phyloP scores from a whole-genome alignment of 2,797 vertebrate genomes.

The Takifugu rubripes region DNA sequence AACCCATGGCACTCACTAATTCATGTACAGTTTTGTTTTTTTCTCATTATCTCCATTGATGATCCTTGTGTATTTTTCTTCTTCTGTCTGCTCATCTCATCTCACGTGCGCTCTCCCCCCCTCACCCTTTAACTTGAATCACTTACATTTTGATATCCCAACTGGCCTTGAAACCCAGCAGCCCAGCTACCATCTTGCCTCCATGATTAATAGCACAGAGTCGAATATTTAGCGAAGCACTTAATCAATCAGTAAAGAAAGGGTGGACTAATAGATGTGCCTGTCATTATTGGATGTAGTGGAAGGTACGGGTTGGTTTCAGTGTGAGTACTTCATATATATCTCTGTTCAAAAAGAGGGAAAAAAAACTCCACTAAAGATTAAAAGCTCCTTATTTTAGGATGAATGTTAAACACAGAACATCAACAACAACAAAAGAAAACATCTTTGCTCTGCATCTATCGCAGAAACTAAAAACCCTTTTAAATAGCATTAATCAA shows the following conservation, averaged over 20 bases:
- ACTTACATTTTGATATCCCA: conserved; percentile 58
- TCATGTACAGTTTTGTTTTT: conserved; percentile 16
- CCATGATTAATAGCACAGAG: conserved; percentile 67
- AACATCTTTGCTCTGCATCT: too few species aligned
- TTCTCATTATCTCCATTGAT: conserved; percentile 17
- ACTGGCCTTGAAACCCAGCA: conserved; percentile 61
- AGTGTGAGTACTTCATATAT: conserved; percentile 12
- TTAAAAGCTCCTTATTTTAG: too few species aligned
- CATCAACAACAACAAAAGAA: too few species aligned
- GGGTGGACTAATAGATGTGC: conserved; percentile 67
- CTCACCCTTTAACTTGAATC: conserved; percentile 66
- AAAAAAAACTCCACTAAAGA: conserved; percentile 9
- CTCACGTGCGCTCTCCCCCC: conserved; percentile 43
- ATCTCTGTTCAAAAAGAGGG: conserved; percentile 20
- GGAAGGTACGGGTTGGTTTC: conserved; percentile 31
- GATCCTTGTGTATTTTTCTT: conserved; percentile 27
- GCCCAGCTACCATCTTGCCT: conserved; percentile 53
- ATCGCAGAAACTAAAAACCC: too few species aligned
- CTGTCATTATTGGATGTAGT: conserved; percentile 62
- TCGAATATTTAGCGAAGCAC: conserved; percentile 68
- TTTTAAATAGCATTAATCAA: too few species aligned
- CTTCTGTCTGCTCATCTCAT: conserved; percentile 36
- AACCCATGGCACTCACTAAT: conserved; percentile 7
- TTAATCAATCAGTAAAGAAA: conserved; percentile 73
- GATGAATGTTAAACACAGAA: too few species aligned